These are phyloP conservation scores for Pyrgus malvae DNA, from an alignment of 2,888 invertebrate genomes.

Conservation along the genomic window DNA sequence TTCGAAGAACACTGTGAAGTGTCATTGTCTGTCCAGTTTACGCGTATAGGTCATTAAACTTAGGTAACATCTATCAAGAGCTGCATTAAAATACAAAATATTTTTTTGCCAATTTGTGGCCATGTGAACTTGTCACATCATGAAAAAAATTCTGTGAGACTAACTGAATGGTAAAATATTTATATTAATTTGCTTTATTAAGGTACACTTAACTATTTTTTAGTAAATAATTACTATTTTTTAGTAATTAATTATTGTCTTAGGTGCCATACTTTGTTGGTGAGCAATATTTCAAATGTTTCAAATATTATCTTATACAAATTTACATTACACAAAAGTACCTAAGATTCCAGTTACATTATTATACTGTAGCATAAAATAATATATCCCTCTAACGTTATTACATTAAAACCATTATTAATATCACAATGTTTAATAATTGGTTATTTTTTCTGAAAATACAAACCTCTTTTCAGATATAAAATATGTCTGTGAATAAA, in stretches of 20 bases:
- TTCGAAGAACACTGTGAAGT: slow-evolving; percentile 3
- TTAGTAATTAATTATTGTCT: slow-evolving; percentile 14
- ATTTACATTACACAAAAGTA: slow-evolving; percentile 20
- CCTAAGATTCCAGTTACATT: slow-evolving; percentile 24
- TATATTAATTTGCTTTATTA: slow-evolving; percentile 38
- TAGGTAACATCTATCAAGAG: slow-evolving; percentile 13
- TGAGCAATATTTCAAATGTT: slow-evolving; percentile 19
- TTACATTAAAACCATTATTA: slow-evolving; percentile 19
- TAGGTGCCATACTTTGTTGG: slow-evolving; percentile 25
- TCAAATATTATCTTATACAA: slow-evolving; percentile 29
- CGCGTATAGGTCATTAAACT: slow-evolving; percentile 11
- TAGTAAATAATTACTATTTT: slow-evolving; percentile 10
- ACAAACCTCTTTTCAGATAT: slow-evolving; percentile 1
- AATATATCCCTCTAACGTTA: slow-evolving; percentile 19
- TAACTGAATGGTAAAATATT: slow-evolving; percentile 44
- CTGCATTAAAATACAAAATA: slow-evolving; percentile 6
- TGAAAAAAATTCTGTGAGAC: slow-evolving; percentile 23
- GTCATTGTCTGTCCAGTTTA: slow-evolving; percentile 13
- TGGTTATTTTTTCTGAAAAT: slow-evolving; percentile 5
- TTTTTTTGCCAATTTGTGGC: not conserved
- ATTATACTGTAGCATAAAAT: slow-evolving; percentile 24
- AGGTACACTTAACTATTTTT: slow-evolving; percentile 23
- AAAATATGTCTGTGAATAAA: slow-evolving; percentile 7
- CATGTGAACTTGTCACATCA: slow-evolving; percentile 17
- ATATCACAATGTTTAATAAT: slow-evolving; percentile 12